Evolutionary conservation across 64 coral and sea anemone species (phyloP).

Genomic region (Stichodactyla mertensii): DNA sequence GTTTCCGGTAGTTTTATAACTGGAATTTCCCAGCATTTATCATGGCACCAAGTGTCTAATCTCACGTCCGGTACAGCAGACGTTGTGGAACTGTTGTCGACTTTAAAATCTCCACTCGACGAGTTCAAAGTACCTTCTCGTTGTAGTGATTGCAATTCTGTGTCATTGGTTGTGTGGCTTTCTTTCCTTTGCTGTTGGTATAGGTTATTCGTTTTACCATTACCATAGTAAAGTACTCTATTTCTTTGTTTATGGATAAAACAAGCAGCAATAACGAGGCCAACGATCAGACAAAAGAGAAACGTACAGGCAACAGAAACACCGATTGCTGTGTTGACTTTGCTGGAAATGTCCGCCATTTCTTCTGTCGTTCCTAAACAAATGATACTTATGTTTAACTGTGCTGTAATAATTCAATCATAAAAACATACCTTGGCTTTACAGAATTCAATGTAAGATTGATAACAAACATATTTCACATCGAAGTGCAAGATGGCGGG

Average conservation of each 20-base stretch:
- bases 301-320: constrained; percentile 44
- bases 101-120: no score
- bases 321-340: constrained; percentile 17
- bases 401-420: no score
- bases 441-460: no score
- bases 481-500: no score
- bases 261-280: not conserved
- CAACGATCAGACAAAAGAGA: constrained; percentile 28
- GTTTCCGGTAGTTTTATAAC: not conserved
- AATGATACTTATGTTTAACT: not conserved
- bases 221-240: not conserved
- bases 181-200: not conserved
- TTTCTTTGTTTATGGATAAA: not conserved
- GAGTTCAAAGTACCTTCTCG: not conserved
- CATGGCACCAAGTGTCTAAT: not conserved
- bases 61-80: no score
- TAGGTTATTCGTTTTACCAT: not conserved
- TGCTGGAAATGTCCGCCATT: not conserved
- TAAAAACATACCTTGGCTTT: no score
- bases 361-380: not conserved
- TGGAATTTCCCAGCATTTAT: not conserved
- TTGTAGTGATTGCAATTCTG: not conserved
- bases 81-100: no score
- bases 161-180: not conserved
- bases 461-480: no score